Evolutionary conservation across 1,140 invertebrate species (phyloP).

Genomic region (Papilio dardanus): DNA sequence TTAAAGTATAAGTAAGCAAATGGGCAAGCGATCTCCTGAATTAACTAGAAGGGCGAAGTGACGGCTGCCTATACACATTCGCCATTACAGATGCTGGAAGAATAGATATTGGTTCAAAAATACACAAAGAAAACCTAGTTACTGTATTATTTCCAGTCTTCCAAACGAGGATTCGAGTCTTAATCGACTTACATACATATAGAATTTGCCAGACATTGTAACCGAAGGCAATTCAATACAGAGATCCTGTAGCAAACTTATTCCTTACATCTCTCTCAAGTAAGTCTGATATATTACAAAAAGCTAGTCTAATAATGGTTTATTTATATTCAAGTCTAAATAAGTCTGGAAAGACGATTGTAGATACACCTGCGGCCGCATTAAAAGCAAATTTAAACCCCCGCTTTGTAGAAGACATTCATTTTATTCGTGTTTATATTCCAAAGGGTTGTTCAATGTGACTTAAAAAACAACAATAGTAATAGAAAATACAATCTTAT

Average conservation of each 20-base stretch:
- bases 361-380: conserved; percentile 61
- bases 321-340: conserved; percentile 73
- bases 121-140: neutral
- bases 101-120: neutral
- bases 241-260: neutral
- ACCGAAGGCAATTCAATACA: neutral
- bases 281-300: neutral
- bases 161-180: neutral
- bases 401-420: conserved; percentile 15
- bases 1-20: no score
- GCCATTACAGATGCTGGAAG: no score
- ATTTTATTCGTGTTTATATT: neutral
- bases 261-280: neutral
- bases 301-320: conserved; percentile 56
- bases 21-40: no score
- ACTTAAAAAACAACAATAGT: conserved; percentile 6
- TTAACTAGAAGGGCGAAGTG: no score
- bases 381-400: conserved; percentile 46
- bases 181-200: neutral
- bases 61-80: no score
- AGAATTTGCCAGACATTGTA: neutral
- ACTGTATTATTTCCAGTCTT: neutral
- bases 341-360: conserved; percentile 63
- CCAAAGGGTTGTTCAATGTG: conserved; percentile 15
- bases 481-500: conserved; percentile 10